Evolutionary conservation across 2,113 vertebrate genomes (phyloP), one percentile per base, ranked within the genome.

Genomic region (Cyprinodon brontotheroides): DNA sequence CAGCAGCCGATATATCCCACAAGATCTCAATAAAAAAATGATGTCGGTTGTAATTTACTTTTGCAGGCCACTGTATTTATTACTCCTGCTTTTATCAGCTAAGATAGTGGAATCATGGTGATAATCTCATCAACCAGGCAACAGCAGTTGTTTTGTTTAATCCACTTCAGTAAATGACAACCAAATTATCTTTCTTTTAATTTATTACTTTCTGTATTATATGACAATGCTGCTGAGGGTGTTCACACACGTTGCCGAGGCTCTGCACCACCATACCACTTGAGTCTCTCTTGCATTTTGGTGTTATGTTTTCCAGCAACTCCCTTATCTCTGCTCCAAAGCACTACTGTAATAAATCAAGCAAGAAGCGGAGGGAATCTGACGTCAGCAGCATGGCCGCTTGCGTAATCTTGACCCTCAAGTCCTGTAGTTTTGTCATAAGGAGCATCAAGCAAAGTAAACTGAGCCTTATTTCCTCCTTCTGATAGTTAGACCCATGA

Each of bases 271-370:
- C n/a, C 53, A 72, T 68, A 41, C 63, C 65, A 69, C 67, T 78
- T 71, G 47, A 76, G 61, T 65, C 45, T 15, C n/a, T 2, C 22
- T 48, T 77, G 81, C 76, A 60, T 83, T 86, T 80, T 77, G 79
- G 41, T 38, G 69, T 70, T 36, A 38, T 45, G 62, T 57, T 64
- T 66, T 50, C 61, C 61, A 82, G 65, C 10, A 70, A 45, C 72
- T 69, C 78, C 62, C 78, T 11, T 60, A 50, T 70, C 66, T 68
- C 69, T 67, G 77, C 74, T 67, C 61, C 72, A 65, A 57, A 77
- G 75, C 86, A 73, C 85, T 79, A 74, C 78, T 81, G 77, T 82
- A 90, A 90, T 91, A 81, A 89, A 87, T 93, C 89, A 91, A 82
- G 89, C 84, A 81, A 85, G 61, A 65, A 77, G 72, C 15, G 20